phyloP scores from a whole-genome alignment of 1,140 invertebrate species.

The Elymnias hypermnestra region DNA sequence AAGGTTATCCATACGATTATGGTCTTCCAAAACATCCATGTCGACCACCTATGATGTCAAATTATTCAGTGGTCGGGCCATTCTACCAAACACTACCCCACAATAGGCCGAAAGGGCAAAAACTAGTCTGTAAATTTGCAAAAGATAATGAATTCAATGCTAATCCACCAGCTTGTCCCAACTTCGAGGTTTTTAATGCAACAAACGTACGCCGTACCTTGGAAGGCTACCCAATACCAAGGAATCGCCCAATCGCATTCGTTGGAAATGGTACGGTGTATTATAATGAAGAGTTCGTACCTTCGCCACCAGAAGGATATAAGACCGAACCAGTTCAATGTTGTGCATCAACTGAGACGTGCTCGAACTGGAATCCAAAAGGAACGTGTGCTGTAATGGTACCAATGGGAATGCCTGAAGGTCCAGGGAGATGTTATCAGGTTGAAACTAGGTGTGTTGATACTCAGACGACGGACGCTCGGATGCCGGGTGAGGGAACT shows the following conservation, averaged over 20 bases:
- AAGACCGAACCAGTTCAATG: conserved; percentile 73
- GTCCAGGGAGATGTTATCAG: conserved; percentile 56
- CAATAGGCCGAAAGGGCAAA: conserved; percentile 79
- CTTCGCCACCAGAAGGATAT: conserved; percentile 82
- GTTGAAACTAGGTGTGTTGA: conserved; percentile 74
- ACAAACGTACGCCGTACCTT: conserved; percentile 85
- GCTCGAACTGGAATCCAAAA: conserved; percentile 59
- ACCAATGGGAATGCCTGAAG: conserved; percentile 53
- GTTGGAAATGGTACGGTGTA: conserved; percentile 60
- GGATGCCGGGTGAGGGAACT: conserved; percentile 48
- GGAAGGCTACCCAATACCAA: conserved; percentile 83
- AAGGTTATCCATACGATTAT: conserved; percentile 88
- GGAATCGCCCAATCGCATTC: conserved; percentile 67
- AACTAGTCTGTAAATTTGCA: conserved; percentile 78
- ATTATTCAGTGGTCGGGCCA: conserved; percentile 70
- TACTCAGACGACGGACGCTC: conserved; percentile 76
- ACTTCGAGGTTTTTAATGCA: conserved; percentile 65
- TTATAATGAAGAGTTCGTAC: conserved; percentile 79
- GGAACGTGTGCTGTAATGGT: conserved; percentile 65
- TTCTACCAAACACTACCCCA: conserved; percentile 84
- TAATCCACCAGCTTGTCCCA: conserved; percentile 44
- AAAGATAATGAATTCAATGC: conserved; percentile 68
- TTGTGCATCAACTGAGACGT: conserved; percentile 47
- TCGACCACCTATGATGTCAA: conserved; percentile 72
- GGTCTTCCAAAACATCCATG: conserved; percentile 82